These are phyloP conservation scores for Galeopsomyia nigrocyanea DNA, from an alignment of 2,888 invertebrate genomes.

Conservation along the genomic window DNA sequence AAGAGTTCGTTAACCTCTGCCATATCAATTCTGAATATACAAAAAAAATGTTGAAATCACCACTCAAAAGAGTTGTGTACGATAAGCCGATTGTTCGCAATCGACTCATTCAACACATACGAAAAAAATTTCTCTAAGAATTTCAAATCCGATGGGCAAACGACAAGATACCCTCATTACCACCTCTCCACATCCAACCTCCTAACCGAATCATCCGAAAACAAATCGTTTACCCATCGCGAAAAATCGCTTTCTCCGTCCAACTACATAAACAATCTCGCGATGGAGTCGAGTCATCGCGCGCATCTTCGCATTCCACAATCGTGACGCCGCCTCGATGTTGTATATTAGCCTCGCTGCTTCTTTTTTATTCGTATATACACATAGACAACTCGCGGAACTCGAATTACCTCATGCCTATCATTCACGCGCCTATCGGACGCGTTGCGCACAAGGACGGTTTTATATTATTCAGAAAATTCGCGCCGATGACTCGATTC, in stretches of 20 bases:
- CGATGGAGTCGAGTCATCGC: conserved; percentile 28
- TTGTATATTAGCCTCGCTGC: neutral
- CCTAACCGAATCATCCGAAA: no score
- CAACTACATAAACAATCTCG: neutral
- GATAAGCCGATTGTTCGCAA: no score
- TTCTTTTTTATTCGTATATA: no score
- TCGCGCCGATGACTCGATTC: conserved; percentile 13
- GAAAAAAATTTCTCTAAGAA: no score
- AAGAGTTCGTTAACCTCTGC: no score
- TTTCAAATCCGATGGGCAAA: no score
- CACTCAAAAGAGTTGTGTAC: no score
- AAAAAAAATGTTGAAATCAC: no score
- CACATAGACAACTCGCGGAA: neutral
- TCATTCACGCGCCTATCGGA: neutral
- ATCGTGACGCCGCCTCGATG: conserved; percentile 23
- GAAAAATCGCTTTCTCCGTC: neutral
- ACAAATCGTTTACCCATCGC: conserved; percentile 25
- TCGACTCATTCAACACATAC: no score
- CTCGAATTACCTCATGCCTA: conserved; percentile 1
- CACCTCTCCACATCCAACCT: no score
- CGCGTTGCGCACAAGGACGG: conserved; percentile 2
- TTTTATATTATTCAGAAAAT: conserved; percentile 10
- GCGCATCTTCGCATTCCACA: conserved; percentile 34
- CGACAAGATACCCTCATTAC: no score
- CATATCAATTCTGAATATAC: no score